Base-by-base conservation (phyloP, 2,113 vertebrate genomes). In the Coturnix japonica region DNA sequence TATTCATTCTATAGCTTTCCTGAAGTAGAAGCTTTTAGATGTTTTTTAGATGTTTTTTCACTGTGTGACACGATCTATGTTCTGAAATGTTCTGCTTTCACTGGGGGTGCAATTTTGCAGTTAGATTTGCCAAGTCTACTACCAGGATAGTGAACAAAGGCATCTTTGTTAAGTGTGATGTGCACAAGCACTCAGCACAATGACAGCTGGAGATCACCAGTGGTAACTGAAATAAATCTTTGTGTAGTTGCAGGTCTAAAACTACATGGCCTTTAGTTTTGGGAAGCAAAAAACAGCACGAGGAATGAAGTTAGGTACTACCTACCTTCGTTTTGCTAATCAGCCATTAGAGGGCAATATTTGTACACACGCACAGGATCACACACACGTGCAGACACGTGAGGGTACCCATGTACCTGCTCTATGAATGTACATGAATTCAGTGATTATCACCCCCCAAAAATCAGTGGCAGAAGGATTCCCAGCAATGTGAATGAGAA, bases 301-400 rank as follows among this genome's bases (percentile, higher is more conserved):
- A 43, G 23, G 47, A 11, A 30, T 9, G 4, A 21, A 10, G 37
- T 56, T 37, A 25, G 35, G 31, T 31, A 31, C 41, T 71, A 54
- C 57, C 33, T 72, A 51, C 51, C 61, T 75, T 63, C 37, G 6
- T 73, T 76, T 70, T 80, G 31, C 47, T 76, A 1, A 15, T 61
- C 60, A 77, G 79, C 93, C 95, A 80, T 67, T 95, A 96, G 95
- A 91, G 95, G 96, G 94, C 92, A 91, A 95, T 90, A 77, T 82
- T 60, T 53, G 64, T 89, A 80, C 95, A 63, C 51, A 53, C 26
- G 5, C 57, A 44, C 75, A 28, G 71, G 66, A 20, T 8, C 72
- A 12, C 31, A 44, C 33, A 19, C 19, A 30, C 9, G 5, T 4
- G 1, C 11, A 35, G 25, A 17, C 20, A 17, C 6, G 4, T 5